Conservation (phyloP, 2,888 invertebrate species). For the Oscheius sp. region DNA sequence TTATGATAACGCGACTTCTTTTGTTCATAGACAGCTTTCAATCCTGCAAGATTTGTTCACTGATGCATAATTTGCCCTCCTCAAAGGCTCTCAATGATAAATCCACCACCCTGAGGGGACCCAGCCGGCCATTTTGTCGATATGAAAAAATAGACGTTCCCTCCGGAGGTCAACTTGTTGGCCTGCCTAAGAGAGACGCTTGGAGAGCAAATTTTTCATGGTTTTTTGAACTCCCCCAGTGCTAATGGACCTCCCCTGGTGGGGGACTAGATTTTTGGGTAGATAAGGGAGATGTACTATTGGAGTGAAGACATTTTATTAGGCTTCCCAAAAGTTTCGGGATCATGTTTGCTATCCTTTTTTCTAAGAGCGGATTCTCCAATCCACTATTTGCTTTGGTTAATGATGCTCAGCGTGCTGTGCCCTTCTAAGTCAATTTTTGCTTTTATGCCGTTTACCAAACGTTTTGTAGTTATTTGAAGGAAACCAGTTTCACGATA, state of each 20-base stretch:
- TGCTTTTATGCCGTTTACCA: too few relatives aligned
- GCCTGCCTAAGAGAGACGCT: background rate
- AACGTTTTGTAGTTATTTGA: too few relatives aligned
- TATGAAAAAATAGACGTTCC: constrained; percentile 8
- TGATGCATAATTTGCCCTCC: constrained; percentile 32
- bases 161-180: constrained; percentile 4
- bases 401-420: too few relatives aligned
- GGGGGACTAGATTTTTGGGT: background rate
- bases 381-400: too few relatives aligned
- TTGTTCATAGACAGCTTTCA: background rate
- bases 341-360: too few relatives aligned
- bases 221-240: background rate
- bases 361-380: too few relatives aligned
- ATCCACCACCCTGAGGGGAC: constrained; percentile 8
- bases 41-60: constrained; percentile 7
- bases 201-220: background rate
- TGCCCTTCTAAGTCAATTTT: too few relatives aligned
- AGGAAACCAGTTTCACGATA: too few relatives aligned
- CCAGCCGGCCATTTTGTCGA: background rate
- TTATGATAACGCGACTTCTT: too few relatives aligned
- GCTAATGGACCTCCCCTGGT: background rate
- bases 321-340: too few relatives aligned
- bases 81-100: constrained; percentile 20
- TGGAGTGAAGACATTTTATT: too few relatives aligned
- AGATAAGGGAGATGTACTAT: background rate